A percentile compares a stretch with the other conserved stretches of the same genome.
Conservation (phyloP, 64 coral and sea anemone species). For the Pocillopora verrucosa region DNA sequence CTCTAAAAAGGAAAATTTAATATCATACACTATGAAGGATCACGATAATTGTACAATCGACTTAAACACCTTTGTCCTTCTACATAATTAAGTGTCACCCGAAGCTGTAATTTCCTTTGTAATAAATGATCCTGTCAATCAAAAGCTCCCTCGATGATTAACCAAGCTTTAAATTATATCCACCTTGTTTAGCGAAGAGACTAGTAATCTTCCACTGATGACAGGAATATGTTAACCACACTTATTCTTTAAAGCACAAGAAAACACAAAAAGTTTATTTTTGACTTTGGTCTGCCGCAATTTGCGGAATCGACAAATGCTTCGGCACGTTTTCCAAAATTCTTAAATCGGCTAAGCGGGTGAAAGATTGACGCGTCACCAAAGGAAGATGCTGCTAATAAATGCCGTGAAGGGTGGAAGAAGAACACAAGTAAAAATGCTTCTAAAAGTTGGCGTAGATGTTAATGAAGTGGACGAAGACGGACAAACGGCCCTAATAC, state of each 20-base stretch:
- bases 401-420: slow-evolving; percentile 62
- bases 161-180: neutral
- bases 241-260: slow-evolving; percentile 18
- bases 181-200: neutral
- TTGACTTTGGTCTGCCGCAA: neutral
- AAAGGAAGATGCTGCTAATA: slow-evolving; percentile 53
- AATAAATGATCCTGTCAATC: neutral
- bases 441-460: slow-evolving; percentile 81
- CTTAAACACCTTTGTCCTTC: neutral
- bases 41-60: too few relatives aligned
- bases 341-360: neutral
- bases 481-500: slow-evolving; percentile 74
- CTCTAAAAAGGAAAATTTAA: too few relatives aligned
- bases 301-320: neutral
- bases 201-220: neutral
- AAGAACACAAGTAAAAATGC: slow-evolving; percentile 60
- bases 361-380: neutral
- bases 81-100: slow-evolving; percentile 1
- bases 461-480: slow-evolving; percentile 66
- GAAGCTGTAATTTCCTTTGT: neutral
- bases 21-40: too few relatives aligned
- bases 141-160: neutral
- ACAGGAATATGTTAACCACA: slow-evolving; percentile 18
- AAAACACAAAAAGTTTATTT: slow-evolving; percentile 14
- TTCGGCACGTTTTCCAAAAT: neutral